phyloP scores from a whole-genome alignment of 2,888 invertebrate genomes.

The Ophion costatus region DNA sequence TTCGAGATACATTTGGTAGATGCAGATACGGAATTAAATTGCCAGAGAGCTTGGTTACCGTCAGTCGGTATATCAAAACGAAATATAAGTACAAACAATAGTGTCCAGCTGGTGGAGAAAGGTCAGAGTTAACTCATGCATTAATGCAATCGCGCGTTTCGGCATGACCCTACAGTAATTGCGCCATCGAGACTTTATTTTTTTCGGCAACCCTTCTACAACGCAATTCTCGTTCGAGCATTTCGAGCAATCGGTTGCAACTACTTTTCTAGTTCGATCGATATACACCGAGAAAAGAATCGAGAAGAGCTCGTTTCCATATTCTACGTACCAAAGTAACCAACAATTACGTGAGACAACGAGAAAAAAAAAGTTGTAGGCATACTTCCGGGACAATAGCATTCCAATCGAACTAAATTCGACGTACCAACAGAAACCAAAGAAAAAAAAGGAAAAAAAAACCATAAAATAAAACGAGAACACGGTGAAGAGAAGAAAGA shows the following conservation, averaged over 20 bases:
- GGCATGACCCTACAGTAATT: not conserved
- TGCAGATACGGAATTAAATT: not conserved
- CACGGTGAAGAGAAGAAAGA: conserved; percentile 48
- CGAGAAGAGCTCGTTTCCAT: conserved; percentile 7
- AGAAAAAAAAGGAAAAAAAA: conserved; percentile 32
- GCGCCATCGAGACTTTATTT: not conserved
- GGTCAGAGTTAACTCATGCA: not conserved
- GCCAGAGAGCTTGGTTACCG: not conserved
- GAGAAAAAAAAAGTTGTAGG: conserved; percentile 1
- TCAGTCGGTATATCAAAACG: not conserved
- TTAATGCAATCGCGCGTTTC: not conserved
- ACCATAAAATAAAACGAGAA: conserved; percentile 47
- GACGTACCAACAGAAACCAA: conserved; percentile 66
- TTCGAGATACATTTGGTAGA: not conserved
- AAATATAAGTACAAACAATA: not conserved
- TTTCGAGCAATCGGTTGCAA: not conserved
- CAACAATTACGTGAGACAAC: not conserved
- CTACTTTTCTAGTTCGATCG: not conserved
- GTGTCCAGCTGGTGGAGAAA: not conserved
- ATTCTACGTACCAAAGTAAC: conserved; percentile 20
- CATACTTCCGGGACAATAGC: conserved; percentile 69
- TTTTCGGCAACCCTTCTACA: not conserved
- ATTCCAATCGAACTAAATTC: conserved; percentile 75
- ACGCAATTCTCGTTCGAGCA: not conserved
- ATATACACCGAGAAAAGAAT: not conserved